Percentiles rank a stretch among this genome's conserved stretches.
Evolutionary conservation across 2,888 invertebrate species (phyloP).

Genomic region (Xestia sexstrigata): DNA sequence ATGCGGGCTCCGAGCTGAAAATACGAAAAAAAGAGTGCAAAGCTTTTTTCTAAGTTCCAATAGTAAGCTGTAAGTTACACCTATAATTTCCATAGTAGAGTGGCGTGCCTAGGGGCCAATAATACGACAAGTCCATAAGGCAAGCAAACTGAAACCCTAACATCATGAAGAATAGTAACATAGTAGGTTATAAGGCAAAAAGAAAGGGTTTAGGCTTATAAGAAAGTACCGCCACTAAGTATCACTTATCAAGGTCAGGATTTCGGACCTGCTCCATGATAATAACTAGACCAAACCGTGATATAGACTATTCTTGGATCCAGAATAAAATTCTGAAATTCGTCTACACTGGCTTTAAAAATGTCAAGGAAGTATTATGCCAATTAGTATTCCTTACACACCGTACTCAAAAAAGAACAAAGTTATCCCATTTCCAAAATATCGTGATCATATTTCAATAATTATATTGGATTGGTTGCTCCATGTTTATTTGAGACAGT

Average conservation of each 20-base stretch:
- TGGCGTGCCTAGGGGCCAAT: too few species aligned
- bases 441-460: slow-evolving; percentile 53
- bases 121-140: too few species aligned
- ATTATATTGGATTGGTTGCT: slow-evolving; percentile 33
- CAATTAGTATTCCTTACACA: not conserved
- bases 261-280: not conserved
- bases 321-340: slow-evolving; percentile 1
- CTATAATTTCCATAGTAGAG: too few species aligned
- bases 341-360: not conserved
- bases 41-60: not conserved
- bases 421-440: slow-evolving; percentile 18
- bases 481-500: slow-evolving; percentile 62
- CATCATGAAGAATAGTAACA: too few species aligned
- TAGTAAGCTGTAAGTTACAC: not conserved
- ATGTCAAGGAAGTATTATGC: not conserved
- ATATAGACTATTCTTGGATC: too few species aligned
- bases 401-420: slow-evolving; percentile 18
- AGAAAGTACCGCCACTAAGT: too few species aligned
- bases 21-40: not conserved
- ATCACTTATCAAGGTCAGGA: not conserved
- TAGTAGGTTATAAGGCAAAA: too few species aligned
- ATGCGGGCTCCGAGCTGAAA: not conserved
- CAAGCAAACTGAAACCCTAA: too few species aligned
- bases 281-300: not conserved
- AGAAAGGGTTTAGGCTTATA: too few species aligned